Evolutionary conservation across 1,140 invertebrate genomes (phyloP), one percentile per base, ranked within the genome.

Genomic region (Rhyacophila brunnea): DNA sequence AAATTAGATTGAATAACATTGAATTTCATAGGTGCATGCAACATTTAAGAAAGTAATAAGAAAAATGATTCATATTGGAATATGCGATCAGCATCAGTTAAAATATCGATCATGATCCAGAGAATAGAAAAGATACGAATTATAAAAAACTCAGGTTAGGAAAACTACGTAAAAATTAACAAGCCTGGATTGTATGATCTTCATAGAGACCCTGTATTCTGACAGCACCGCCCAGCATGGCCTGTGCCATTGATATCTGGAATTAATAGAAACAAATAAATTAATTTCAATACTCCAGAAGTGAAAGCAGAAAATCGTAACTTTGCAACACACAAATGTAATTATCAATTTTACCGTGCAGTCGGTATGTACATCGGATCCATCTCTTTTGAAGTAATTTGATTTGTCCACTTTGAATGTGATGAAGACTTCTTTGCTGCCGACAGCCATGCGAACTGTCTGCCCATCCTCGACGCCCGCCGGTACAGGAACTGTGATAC

Each of bases 401-500:
- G 95, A 98, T 58, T 87, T 89, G 56, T 92, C 88, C 34, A 99
- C 95, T 65, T 90, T 87, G 77, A 96, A 94, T 59, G 93, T 96
- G 58, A 99, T 85, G 70, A 96, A 98, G 6, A 98, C 72, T 78
- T 98, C 96, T 69, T 87, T 89, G 53, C 77, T 85, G n/a, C 95
- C 94, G 11, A 98, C 88, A 13, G 89, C 81, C 88, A 99, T 93
- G 44, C 96, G 83, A 23, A 99, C 86, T 2, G 95, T 97, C 75
- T 99, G 96, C 1, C 95, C 95, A 77, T 98, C 92, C 72, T 97
- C 94, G 7, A 98, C 92, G 48, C 95, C 95, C 44, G 96, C 93
- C 23, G 98, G 98, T n/a, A 99, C 94, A 9, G 95, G 93, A 0
- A 99, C 90, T 1, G 87, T 92, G 0, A 99, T 81, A 69, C 87